These are phyloP conservation scores for Rhagophthalmus giganteus DNA, from an alignment of 2,888 invertebrate species.

Conservation along the genomic window DNA sequence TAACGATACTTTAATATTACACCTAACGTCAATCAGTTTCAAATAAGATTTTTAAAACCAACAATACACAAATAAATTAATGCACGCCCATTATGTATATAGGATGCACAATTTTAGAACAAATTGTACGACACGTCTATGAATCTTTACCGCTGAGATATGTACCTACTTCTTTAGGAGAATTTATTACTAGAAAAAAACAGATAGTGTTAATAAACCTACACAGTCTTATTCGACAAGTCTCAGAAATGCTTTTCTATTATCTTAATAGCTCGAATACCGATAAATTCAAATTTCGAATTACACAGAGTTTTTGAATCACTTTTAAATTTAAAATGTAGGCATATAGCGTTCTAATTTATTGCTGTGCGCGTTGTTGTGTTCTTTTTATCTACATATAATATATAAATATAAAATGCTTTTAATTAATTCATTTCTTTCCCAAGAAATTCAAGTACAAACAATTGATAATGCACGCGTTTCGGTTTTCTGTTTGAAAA, in stretches of 20 bases:
- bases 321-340: background rate
- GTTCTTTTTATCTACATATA: background rate
- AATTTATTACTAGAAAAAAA: constrained; percentile 14
- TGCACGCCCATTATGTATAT: background rate
- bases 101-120: no score
- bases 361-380: no score
- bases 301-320: constrained; percentile 7
- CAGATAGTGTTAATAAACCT: constrained; percentile 15
- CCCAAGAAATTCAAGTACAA: no score
- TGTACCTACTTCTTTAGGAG: constrained; percentile 13
- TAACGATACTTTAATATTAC: no score
- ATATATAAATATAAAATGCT: background rate
- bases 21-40: no score
- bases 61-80: background rate
- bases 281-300: constrained; percentile 12
- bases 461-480: no score
- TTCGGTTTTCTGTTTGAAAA: no score
- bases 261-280: constrained; percentile 6
- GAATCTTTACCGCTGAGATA: no score
- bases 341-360: no score
- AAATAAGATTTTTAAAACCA: no score
- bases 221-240: constrained; percentile 19
- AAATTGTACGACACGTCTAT: constrained; percentile 1
- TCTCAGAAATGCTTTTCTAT: constrained; percentile 9
- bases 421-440: no score